A percentile compares a stretch with the other conserved stretches of the same genome.
phyloP scores from a whole-genome alignment of 2,113 vertebrate species.

The Labeo catla region DNA sequence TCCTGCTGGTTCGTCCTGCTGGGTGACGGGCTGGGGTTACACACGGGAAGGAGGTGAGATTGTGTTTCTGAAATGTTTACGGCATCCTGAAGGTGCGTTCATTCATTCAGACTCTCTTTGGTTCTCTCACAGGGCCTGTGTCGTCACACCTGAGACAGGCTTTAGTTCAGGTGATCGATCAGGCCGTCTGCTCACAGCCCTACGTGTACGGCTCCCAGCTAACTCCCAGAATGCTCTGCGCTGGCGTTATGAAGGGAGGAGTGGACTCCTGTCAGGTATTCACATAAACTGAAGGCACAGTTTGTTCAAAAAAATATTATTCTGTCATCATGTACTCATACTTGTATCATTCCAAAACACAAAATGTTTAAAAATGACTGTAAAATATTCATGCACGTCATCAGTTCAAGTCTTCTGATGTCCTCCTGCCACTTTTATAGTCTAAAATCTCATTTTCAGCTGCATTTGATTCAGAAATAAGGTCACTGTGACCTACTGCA shows the following conservation, averaged over 20 bases:
- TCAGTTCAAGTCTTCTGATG: not conserved
- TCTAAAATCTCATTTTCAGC: too few species aligned
- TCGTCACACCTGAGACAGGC: conserved; percentile 72
- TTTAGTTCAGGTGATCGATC: conserved; percentile 72
- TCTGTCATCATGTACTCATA: not conserved
- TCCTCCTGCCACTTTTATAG: not conserved
- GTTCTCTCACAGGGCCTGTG: conserved; percentile 62
- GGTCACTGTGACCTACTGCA: not conserved
- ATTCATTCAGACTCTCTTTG: not conserved
- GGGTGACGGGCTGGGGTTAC: conserved; percentile 81
- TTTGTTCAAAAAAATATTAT: not conserved
- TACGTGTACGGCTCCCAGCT: conserved; percentile 67
- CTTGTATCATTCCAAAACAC: too few species aligned
- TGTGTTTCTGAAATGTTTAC: not conserved
- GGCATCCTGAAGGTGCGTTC: not conserved
- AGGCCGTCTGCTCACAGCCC: conserved; percentile 64
- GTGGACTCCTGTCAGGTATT: conserved; percentile 82
- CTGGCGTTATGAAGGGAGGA: conserved; percentile 73
- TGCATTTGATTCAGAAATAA: not conserved
- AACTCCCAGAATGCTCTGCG: conserved; percentile 80
- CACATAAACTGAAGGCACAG: not conserved
- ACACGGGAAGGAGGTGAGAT: conserved; percentile 70
- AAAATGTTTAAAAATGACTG: not conserved
- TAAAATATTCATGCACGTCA: not conserved
- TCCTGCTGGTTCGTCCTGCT: conserved; percentile 68